Evolutionary conservation across 2,113 vertebrate species (phyloP).

Genomic region (Hemicordylus capensis): DNA sequence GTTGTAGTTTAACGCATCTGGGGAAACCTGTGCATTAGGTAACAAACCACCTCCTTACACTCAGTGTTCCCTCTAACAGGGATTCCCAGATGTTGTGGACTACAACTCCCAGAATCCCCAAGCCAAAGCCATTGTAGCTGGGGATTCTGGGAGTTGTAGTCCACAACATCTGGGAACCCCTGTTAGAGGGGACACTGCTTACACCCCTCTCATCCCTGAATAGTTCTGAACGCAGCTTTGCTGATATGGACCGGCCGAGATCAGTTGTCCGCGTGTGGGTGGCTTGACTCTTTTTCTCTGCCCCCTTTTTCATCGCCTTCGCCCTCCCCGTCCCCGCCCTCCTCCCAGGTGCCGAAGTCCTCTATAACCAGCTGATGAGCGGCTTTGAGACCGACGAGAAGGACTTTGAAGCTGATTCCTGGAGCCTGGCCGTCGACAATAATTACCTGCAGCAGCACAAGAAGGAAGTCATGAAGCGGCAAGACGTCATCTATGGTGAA

Average conservation of each 20-base stretch:
- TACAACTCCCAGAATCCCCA: no score
- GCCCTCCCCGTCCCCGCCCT: fast-evolving
- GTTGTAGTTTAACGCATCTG: no score
- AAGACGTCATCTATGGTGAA: conserved; percentile 94
- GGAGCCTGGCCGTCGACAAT: conserved; percentile 90
- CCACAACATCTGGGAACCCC: no score
- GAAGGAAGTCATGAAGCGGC: conserved; percentile 92
- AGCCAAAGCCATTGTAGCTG: no score
- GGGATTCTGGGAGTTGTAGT: no score
- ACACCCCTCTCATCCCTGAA: no score
- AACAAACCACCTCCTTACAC: no score
- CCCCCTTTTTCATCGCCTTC: fast-evolving
- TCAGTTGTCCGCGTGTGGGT: neutral
- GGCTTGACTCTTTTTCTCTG: neutral
- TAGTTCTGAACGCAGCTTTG: neutral
- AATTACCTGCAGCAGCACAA: conserved; percentile 87
- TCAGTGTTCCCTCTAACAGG: no score
- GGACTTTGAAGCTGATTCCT: conserved; percentile 91
- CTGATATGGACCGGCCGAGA: neutral
- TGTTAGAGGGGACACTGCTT: no score
- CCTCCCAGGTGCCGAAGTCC: conserved; percentile 70
- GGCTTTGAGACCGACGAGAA: conserved; percentile 85
- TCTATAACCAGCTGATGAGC: conserved; percentile 86
- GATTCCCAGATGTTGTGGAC: no score
- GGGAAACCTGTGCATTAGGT: no score